These are phyloP conservation scores for Crenuchus spilurus DNA, from an alignment of 2,797 vertebrate species.

Conservation along the genomic window DNA sequence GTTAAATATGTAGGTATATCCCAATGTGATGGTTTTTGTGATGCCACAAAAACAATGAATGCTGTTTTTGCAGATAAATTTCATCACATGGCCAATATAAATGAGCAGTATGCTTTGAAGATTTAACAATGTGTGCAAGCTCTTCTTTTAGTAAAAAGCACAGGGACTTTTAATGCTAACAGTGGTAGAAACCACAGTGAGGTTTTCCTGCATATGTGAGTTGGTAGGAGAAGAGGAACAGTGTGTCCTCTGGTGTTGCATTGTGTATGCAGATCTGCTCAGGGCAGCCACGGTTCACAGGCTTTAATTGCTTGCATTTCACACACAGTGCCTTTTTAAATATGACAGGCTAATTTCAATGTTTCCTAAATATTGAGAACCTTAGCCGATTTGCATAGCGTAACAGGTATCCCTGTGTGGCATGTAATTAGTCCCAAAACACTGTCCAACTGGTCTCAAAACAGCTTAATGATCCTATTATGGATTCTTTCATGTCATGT, in stretches of 20 bases:
- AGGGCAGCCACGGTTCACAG: constrained; percentile 66
- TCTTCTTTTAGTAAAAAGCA: too few species aligned
- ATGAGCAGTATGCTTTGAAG: too few species aligned
- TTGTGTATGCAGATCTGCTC: constrained; percentile 58
- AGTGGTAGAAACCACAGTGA: background rate
- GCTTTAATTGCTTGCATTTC: constrained; percentile 73
- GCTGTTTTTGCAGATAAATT: too few species aligned
- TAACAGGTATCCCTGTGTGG: constrained; percentile 66
- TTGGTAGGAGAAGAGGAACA: background rate
- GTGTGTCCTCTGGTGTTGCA: constrained; percentile 10
- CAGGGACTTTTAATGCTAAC: background rate
- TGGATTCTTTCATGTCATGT: constrained; percentile 41
- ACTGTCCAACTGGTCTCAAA: constrained; percentile 61
- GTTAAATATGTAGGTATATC: too few species aligned
- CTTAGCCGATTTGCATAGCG: constrained; percentile 58
- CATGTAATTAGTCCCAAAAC: constrained; percentile 68
- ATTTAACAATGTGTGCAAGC: too few species aligned
- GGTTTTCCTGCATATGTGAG: background rate
- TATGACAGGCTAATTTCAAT: constrained; percentile 69
- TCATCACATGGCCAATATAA: too few species aligned
- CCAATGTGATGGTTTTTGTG: too few species aligned
- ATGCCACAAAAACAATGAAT: too few species aligned
- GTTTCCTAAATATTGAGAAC: constrained; percentile 54
- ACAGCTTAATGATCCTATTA: constrained; percentile 53
- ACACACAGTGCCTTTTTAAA: constrained; percentile 65